A percentile compares a stretch with the other conserved stretches of the same genome.
Evolutionary conservation across 1,140 invertebrate species (phyloP).

Genomic region (Gonatopus flavifemur): DNA sequence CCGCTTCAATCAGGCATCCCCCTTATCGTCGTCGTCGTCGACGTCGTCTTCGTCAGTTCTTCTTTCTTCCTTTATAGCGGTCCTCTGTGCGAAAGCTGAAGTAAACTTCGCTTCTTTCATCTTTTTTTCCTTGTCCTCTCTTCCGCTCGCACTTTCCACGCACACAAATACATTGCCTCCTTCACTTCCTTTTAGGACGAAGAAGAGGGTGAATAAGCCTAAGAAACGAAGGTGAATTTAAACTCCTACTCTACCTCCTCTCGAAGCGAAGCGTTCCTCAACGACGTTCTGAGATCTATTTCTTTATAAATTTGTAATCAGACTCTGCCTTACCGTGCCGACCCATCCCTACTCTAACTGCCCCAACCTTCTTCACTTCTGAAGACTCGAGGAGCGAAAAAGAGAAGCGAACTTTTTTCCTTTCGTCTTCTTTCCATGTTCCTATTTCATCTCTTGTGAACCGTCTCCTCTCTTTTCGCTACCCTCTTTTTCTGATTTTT

Average conservation of each 20-base stretch:
- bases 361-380: background rate
- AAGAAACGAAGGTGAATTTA: conserved; percentile 25
- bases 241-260: conserved; percentile 8
- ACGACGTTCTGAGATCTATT: conserved; percentile 31
- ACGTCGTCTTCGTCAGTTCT: conserved; percentile 2
- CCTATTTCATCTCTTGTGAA: background rate
- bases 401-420: too few species aligned
- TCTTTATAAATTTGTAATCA: conserved; percentile 44
- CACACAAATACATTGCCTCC: conserved; percentile 5
- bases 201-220: conserved; percentile 20
- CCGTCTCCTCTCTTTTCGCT: background rate
- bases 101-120: conserved; percentile 27
- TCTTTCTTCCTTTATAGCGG: conserved; percentile 6
- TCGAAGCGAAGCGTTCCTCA: conserved; percentile 1
- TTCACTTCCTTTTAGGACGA: conserved; percentile 3
- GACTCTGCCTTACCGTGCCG: conserved; percentile 1
- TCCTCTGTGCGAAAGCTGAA: too few species aligned
- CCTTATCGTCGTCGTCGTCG: conserved; percentile 6
- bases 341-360: background rate
- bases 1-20: conserved; percentile 43
- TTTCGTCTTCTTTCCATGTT: background rate
- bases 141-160: conserved; percentile 11
- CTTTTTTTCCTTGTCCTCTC: conserved; percentile 7
- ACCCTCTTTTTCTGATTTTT: background rate
- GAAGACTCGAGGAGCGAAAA: background rate